These are phyloP conservation scores for Parapristionchus giblindavisi DNA, from an alignment of 2,888 invertebrate genomes.

Conservation along the genomic window DNA sequence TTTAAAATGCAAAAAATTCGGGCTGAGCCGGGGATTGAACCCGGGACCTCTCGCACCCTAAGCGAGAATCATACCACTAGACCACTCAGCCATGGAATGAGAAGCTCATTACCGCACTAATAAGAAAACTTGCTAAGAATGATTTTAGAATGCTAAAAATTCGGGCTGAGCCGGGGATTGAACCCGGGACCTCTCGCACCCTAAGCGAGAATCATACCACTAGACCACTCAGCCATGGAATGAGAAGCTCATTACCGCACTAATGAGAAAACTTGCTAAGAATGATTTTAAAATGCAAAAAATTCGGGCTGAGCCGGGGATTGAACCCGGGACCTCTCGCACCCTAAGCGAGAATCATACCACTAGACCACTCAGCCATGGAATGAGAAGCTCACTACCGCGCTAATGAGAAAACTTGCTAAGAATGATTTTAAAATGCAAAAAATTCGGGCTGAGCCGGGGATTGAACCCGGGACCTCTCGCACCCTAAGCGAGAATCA, in stretches of 20 bases:
- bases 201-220: constrained; percentile 69
- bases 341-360: constrained; percentile 69
- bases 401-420: too few species aligned
- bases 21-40: constrained; percentile 56
- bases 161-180: constrained; percentile 55
- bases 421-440: too few species aligned
- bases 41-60: constrained; percentile 69
- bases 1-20: too few species aligned
- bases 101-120: too few species aligned
- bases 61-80: constrained; percentile 69
- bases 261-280: too few species aligned
- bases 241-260: too few species aligned
- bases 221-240: constrained; percentile 65
- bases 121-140: too few species aligned
- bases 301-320: constrained; percentile 54
- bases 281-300: too few species aligned
- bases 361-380: constrained; percentile 66
- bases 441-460: constrained; percentile 54
- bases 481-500: constrained; percentile 69
- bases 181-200: constrained; percentile 68
- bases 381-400: too few species aligned
- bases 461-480: constrained; percentile 66
- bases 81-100: constrained; percentile 64
- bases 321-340: constrained; percentile 68
- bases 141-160: too few species aligned